phyloP scores from a whole-genome alignment of 2,797 vertebrate species.

The Hozukius guyotensis region DNA sequence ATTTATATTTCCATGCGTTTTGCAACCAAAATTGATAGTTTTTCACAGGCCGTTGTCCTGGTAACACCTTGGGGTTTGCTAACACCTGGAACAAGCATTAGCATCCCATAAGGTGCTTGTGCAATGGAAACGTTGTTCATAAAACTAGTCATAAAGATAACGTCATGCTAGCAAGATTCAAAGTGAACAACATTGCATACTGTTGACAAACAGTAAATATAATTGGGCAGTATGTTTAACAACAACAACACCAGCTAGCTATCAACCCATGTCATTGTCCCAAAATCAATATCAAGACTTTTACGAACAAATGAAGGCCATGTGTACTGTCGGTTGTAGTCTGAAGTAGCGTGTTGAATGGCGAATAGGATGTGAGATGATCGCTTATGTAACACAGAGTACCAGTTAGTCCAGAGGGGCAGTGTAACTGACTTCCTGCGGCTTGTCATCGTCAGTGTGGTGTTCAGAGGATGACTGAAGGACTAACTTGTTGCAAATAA shows the following conservation, averaged over 20 bases:
- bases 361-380: neutral
- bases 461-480: no score
- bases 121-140: neutral
- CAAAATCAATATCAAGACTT: neutral
- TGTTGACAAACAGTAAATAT: neutral
- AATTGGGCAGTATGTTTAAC: neutral
- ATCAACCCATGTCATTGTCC: neutral
- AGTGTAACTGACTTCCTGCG: no score
- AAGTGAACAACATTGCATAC: neutral
- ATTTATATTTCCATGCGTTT: neutral
- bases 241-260: neutral
- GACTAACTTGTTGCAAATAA: no score
- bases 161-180: neutral
- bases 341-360: no score
- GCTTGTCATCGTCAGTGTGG: no score
- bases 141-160: neutral
- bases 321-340: no score
- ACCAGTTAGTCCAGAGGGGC: no score
- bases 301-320: no score
- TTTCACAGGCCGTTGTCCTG: neutral
- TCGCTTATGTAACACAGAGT: no score
- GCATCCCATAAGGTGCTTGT: neutral
- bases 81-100: neutral
- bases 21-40: neutral
- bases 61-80: neutral